Conservation (phyloP, 2,113 vertebrate genomes). For the Vidua macroura region DNA sequence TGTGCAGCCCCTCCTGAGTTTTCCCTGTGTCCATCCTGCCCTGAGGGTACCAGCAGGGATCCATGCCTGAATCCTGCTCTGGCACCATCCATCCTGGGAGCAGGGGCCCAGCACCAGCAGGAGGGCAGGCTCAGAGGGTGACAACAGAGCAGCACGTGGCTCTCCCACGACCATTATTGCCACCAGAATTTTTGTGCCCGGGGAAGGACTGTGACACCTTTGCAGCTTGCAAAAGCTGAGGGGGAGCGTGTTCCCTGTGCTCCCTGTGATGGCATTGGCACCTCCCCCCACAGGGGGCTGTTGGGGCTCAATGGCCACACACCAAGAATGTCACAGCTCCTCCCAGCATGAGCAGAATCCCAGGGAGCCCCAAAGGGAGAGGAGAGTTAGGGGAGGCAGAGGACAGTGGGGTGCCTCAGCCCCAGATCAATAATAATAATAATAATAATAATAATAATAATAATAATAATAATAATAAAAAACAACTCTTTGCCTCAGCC, state of each 20-base stretch:
- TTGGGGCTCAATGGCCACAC: rapidly evolving
- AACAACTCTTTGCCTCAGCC: not conserved
- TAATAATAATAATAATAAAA: too few relatives aligned
- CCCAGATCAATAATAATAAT: not conserved
- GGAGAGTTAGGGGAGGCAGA: not conserved
- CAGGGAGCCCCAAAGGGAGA: not conserved
- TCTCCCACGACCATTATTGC: rapidly evolving
- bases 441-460: not conserved
- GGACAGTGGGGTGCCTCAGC: rapidly evolving
- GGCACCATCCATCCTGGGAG: not conserved
- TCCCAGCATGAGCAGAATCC: not conserved
- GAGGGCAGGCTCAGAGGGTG: not conserved
- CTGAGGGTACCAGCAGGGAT: not conserved
- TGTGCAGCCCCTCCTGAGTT: not conserved
- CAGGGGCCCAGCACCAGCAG: not conserved
- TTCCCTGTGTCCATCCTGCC: not conserved
- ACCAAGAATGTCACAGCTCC: rapidly evolving
- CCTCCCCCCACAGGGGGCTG: not conserved
- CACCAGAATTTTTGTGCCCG: rapidly evolving
- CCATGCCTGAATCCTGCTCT: rapidly evolving
- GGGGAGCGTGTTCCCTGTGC: not conserved
- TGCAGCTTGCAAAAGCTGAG: not conserved
- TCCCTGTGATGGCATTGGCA: not conserved
- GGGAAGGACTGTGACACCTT: not conserved
- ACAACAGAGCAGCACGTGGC: rapidly evolving